Evolutionary conservation across 2,797 vertebrate species (phyloP), one percentile per base, ranked within the genome.

Genomic region (Neosilurus hyrtlii): DNA sequence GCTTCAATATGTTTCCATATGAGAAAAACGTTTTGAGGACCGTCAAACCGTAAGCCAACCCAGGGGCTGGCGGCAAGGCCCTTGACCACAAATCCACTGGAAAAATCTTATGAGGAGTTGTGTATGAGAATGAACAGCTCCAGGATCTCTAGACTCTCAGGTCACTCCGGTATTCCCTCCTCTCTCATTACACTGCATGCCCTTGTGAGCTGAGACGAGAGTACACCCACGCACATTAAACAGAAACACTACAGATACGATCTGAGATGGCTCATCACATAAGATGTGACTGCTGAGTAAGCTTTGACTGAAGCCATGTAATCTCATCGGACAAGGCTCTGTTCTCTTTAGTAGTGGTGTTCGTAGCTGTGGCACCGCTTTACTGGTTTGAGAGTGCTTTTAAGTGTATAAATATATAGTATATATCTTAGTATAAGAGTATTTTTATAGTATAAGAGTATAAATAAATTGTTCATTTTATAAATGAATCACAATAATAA

Each of bases 1-100:
- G 80, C 79, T 83, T 73, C 12, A 56, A 67, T 84, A 78, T 81
- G 77, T 87, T 88, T 90, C 86, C 85, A 89, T 87, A 85, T 87
- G 84, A 82, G 86, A 89, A 67, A 84, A 79, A 86, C 59, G 72
- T 66, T 51, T 59, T 63, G 81, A 68, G 66, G 65, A 61, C 73
- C 9, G 52, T 80, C 59, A 83, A 86, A 68, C 22, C 14, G 73
- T 80, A 88, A 89, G 85, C 86, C 72, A 84, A 82, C 81, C 80
- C 67, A 84, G 85, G 37, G 81, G 52, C 70, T 78, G 85, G 67
- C 35, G 24, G 79, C 72, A 57, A 86, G 68, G 65, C 76, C 26
- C 70, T 76, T 20, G 35, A 80, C 82, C 85, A 84, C 86, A 89
- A 82, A 86, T 86, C 86, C 79, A 72, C 81, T 88, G 87, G 87